Percentiles rank a stretch among this genome's conserved stretches.
phyloP scores from a whole-genome alignment of 2,888 invertebrate species.

The Campoletis raptor region DNA sequence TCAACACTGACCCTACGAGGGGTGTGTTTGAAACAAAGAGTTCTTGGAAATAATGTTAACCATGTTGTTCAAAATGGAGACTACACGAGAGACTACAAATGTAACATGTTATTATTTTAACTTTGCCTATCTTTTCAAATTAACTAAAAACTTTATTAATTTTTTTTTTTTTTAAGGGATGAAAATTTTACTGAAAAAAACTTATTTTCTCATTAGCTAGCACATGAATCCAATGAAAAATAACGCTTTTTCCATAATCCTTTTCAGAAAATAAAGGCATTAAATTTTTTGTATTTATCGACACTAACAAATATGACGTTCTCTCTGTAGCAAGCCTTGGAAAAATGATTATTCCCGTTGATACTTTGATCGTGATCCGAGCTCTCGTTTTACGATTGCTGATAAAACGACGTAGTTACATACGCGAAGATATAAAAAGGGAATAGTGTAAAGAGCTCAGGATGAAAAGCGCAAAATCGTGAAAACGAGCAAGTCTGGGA shows the following conservation, averaged over 20 bases:
- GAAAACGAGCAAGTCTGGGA: conserved; percentile 38
- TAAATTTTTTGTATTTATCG: neutral
- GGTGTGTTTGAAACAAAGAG: neutral
- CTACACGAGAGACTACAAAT: neutral
- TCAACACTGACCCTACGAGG: neutral
- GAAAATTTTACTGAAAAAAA: neutral
- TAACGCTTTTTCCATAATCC: neutral
- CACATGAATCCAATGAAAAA: neutral
- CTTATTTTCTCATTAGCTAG: neutral
- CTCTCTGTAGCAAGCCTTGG: neutral
- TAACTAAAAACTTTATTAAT: neutral
- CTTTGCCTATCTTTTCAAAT: neutral
- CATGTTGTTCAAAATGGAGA: neutral
- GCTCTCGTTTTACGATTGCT: conserved; percentile 12
- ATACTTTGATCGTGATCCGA: conserved; percentile 25
- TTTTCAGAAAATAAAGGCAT: neutral
- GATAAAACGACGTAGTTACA: conserved; percentile 27
- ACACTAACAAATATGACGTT: neutral
- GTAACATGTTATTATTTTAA: neutral
- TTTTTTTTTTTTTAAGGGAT: too few relatives aligned
- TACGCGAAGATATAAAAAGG: conserved; percentile 16
- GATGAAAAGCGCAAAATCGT: conserved; percentile 53
- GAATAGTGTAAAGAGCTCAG: conserved; percentile 19
- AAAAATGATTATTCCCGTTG: conserved; percentile 11
- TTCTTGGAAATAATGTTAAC: neutral